These are phyloP conservation scores for Hylaea fasciaria DNA, from an alignment of 2,888 invertebrate species.

Conservation along the genomic window DNA sequence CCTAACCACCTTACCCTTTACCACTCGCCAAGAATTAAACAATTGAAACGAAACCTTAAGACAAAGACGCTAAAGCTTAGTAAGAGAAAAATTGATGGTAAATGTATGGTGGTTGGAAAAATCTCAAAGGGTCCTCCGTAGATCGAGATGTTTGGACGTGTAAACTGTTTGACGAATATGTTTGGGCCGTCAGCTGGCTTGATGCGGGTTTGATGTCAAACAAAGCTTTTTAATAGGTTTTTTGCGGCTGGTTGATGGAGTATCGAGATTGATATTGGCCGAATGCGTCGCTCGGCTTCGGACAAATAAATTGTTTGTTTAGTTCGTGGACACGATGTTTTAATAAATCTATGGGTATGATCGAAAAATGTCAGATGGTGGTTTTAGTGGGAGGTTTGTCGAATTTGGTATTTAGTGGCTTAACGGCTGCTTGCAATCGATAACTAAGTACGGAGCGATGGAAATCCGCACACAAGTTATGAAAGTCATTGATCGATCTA, in stretches of 20 bases:
- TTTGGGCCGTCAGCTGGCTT: slow-evolving; percentile 50
- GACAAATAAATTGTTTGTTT: slow-evolving; percentile 18
- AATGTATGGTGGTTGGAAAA: slow-evolving; percentile 44
- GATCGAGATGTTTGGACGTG: slow-evolving; percentile 59
- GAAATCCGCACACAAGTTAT: too few species aligned
- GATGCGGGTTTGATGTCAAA: slow-evolving; percentile 48
- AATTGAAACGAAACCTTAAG: slow-evolving; percentile 34
- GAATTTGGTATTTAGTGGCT: too few species aligned
- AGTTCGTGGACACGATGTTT: slow-evolving; percentile 14
- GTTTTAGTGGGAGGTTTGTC: too few species aligned
- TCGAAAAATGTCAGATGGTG: too few species aligned
- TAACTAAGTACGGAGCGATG: too few species aligned
- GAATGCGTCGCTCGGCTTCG: slow-evolving; percentile 29
- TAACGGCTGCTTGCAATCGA: too few species aligned
- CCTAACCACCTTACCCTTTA: slow-evolving; percentile 37
- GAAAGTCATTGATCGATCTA: too few species aligned
- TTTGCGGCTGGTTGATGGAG: slow-evolving; percentile 39
- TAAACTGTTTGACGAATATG: slow-evolving; percentile 63
- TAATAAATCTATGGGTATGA: slow-evolving; percentile 3
- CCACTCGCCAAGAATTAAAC: neutral
- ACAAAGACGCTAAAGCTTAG: slow-evolving; percentile 21
- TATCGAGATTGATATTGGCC: slow-evolving; percentile 38
- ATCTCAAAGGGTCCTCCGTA: slow-evolving; percentile 54
- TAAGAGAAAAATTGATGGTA: slow-evolving; percentile 6
- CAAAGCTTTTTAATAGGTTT: slow-evolving; percentile 52